Base-by-base conservation (phyloP, 2,797 vertebrate species). In the Chaunax sp. region DNA sequence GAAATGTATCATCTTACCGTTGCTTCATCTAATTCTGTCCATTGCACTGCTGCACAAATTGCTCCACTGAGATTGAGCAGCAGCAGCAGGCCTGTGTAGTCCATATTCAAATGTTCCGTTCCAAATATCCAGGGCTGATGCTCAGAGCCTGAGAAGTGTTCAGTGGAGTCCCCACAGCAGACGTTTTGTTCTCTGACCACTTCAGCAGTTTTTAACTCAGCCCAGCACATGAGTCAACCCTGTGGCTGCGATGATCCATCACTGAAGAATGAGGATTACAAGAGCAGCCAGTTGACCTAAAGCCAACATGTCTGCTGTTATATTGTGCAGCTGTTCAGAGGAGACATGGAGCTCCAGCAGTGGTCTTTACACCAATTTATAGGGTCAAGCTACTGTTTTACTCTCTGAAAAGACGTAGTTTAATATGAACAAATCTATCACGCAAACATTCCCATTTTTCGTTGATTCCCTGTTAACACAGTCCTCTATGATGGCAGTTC, bases 11-110 rank as follows among this genome's bases (percentile, higher is more conserved):
- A 20, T 33, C 60, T 65, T 75, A 95, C 94, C 91, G 80, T 77
- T 23, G 94, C 94, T 71, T 94, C 92, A 2, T 83, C 52, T 9
- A 91, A 78, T 47, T 93, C 90, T 18, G 49, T 37, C 86, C 87
- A 91, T 18, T 85, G 78, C 67, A 92, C 75, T 49, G 81, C 90
- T 10, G 83, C 78, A 33, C 87, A 80, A 12, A 80, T 19, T 0
- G 77, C 82, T 35, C 67, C 69, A 37, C 59, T 55, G 68, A 87
- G 56, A 45, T 28, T 43, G 13, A 89, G 68, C 49, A 85, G 25
- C 40, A 83, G 63, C 64, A 89, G 66, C 49, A 75, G 79, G 38
- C 72, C 43, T 16, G 70, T 41, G 64, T 16, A 68, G 41, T 77
- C 76, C 90, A 92, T 92, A 16, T 63, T 77, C 10, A 67, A 25